Evolutionary conservation across 2,113 vertebrate species (phyloP), one percentile per base, ranked within the genome.

Genomic region (Patagioenas fasciata): DNA sequence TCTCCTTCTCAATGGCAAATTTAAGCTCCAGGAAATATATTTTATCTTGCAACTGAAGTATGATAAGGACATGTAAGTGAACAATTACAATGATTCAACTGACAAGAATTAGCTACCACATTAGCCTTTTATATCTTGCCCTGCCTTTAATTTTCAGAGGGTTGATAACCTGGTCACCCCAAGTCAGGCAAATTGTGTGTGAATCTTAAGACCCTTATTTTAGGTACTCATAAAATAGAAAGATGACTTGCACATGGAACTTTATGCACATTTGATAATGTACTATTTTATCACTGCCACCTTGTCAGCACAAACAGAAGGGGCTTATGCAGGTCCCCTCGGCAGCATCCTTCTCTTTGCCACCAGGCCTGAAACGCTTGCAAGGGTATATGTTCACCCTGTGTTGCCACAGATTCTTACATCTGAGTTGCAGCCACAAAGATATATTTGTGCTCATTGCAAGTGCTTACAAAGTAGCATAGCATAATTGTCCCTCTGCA

Each of bases 131-230:
- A 7, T 57, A 20, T 73, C 66, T 91, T 85, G 48, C 21, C 54
- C 82, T 74, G 80, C 80, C 38, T 93, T 48, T 95, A 69, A 61
- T 79, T 97, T 96, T 91, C 91, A 87, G 83, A 79, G 31, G 12
- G 34, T 44, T 84, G 72, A 54, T 92, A 84, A 82, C 73, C 69
- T 78, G 77, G 32, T 80, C 3, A 4, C 57, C 83, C 32, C 44
- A 57, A 28, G 78, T 80, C 48, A 80, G 58, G 25, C 66, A 85
- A 88, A 91, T 89, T 69, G 36, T 51, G 21, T 61, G 32, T 87
- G 70, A 81, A 65, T 91, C 64, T 29, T 50, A 50, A 86, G 65
- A 79, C 65, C 53, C 28, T 86, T 71, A 16, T 56, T 93, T 92
- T 82, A 74, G 73, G 13, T 81, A 38, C 50, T 87, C 69, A 60